These are phyloP conservation scores for Maconellicoccus hirsutus DNA, from an alignment of 1,140 invertebrate genomes.

Conservation along the genomic window DNA sequence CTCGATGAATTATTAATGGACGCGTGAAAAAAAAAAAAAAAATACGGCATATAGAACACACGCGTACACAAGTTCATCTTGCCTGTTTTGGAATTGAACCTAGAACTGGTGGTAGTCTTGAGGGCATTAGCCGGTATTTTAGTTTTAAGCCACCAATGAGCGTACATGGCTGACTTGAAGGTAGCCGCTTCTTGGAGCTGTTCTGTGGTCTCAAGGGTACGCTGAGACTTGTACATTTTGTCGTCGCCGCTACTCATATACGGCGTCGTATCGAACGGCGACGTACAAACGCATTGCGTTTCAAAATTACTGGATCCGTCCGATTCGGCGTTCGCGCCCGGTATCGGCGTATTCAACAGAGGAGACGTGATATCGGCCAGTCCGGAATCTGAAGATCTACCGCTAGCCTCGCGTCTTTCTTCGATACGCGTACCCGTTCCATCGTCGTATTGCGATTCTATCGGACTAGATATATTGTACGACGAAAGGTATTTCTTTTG, in stretches of 20 bases:
- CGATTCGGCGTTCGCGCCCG: slow-evolving; percentile 33
- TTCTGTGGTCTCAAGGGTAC: slow-evolving; percentile 28
- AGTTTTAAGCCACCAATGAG: slow-evolving; percentile 85
- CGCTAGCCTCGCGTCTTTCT: slow-evolving; percentile 31
- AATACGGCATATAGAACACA: background rate
- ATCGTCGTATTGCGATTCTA: background rate
- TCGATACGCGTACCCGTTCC: background rate
- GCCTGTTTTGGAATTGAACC: slow-evolving; percentile 27
- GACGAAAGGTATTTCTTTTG: background rate
- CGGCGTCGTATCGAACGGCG: slow-evolving; percentile 56
- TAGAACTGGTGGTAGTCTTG: slow-evolving; percentile 18
- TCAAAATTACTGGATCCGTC: slow-evolving; percentile 45
- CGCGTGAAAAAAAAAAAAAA: background rate
- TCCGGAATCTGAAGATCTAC: slow-evolving; percentile 62
- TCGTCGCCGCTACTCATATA: slow-evolving; percentile 42
- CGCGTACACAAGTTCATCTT: slow-evolving; percentile 28
- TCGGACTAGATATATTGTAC: slow-evolving; percentile 9
- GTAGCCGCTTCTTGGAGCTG: slow-evolving; percentile 35
- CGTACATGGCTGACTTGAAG: slow-evolving; percentile 68
- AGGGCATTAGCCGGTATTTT: slow-evolving; percentile 47
- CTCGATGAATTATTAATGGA: background rate
- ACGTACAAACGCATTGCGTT: slow-evolving; percentile 55
- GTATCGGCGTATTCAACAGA: slow-evolving; percentile 37
- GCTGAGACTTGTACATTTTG: slow-evolving; percentile 24
- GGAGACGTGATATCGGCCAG: slow-evolving; percentile 65